A percentile compares a stretch with the other conserved stretches of the same genome.
phyloP scores from a whole-genome alignment of 2,888 invertebrate species.

The Agrypnus murinus region DNA sequence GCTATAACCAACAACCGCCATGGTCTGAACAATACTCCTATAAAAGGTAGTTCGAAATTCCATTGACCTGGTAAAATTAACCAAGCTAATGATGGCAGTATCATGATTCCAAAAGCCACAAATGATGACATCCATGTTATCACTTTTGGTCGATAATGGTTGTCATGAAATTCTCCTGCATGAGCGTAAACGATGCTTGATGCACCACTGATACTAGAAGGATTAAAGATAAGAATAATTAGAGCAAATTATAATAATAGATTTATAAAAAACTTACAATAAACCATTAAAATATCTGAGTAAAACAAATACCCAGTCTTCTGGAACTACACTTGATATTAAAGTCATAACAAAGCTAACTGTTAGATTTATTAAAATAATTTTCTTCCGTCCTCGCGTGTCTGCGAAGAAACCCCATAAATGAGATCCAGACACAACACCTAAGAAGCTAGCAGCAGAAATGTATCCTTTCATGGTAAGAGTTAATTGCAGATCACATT shows the following conservation, averaged over 20 bases:
- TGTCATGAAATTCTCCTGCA: slow-evolving; percentile 73
- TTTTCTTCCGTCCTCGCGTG: slow-evolving; percentile 72
- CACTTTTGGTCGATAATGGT: slow-evolving; percentile 70
- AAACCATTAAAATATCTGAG: slow-evolving; percentile 74
- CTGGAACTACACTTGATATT: slow-evolving; percentile 72
- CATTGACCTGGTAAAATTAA: slow-evolving; percentile 64
- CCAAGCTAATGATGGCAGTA: slow-evolving; percentile 69
- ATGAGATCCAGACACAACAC: slow-evolving; percentile 76
- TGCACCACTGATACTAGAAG: slow-evolving; percentile 69
- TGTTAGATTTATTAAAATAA: slow-evolving; percentile 72
- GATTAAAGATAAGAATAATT: not conserved
- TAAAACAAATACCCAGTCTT: slow-evolving; percentile 73
- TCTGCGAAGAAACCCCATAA: slow-evolving; percentile 77
- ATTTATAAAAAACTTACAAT: slow-evolving; percentile 68
- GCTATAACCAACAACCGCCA: slow-evolving; percentile 68
- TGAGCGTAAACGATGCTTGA: slow-evolving; percentile 73
- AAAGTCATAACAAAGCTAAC: slow-evolving; percentile 71
- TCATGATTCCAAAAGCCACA: slow-evolving; percentile 67
- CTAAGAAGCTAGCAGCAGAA: slow-evolving; percentile 79
- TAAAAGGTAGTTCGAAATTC: slow-evolving; percentile 70
- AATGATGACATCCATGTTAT: slow-evolving; percentile 69
- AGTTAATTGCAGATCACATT: slow-evolving; percentile 80
- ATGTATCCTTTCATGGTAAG: slow-evolving; percentile 77
- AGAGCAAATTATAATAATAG: slow-evolving; percentile 49
- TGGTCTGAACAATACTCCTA: slow-evolving; percentile 69